Conservation (phyloP, 2,888 invertebrate genomes). For the Catocala nupta region DNA sequence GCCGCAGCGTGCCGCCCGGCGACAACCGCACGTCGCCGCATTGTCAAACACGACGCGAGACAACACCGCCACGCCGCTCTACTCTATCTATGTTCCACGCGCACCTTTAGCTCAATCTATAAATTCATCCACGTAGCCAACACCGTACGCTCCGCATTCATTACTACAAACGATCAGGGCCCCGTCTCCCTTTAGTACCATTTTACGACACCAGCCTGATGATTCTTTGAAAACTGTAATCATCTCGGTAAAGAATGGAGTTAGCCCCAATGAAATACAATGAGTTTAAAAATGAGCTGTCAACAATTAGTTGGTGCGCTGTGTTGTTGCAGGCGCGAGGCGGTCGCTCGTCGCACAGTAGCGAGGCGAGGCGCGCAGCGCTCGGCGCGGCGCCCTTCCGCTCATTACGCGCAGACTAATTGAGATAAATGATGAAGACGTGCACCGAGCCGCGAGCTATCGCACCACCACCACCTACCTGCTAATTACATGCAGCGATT, state of each 20-base stretch:
- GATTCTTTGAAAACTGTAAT: conserved; percentile 3
- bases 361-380: conserved; percentile 53
- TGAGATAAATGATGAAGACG: conserved; percentile 86
- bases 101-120: conserved; percentile 11
- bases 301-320: conserved; percentile 53
- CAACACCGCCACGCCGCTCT: conserved; percentile 54
- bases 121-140: conserved; percentile 1
- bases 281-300: conserved; percentile 52
- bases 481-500: conserved; percentile 83
- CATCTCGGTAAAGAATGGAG: conserved; percentile 6
- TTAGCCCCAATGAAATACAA: conserved; percentile 36
- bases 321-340: conserved; percentile 45
- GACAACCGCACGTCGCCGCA: conserved; percentile 57
- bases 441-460: conserved; percentile 76
- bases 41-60: conserved; percentile 69
- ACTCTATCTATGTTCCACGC: conserved; percentile 17
- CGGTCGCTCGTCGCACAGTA: conserved; percentile 34
- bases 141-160: neutral
- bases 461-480: conserved; percentile 71
- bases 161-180: neutral
- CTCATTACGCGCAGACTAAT: conserved; percentile 83
- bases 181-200: neutral
- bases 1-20: conserved; percentile 37
- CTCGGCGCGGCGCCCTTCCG: conserved; percentile 75
- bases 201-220: conserved; percentile 3